Evolutionary conservation across 2,888 invertebrate genomes (phyloP), one percentile per base, ranked within the genome.

Genomic region (Eumacrocentrus americanus): DNA sequence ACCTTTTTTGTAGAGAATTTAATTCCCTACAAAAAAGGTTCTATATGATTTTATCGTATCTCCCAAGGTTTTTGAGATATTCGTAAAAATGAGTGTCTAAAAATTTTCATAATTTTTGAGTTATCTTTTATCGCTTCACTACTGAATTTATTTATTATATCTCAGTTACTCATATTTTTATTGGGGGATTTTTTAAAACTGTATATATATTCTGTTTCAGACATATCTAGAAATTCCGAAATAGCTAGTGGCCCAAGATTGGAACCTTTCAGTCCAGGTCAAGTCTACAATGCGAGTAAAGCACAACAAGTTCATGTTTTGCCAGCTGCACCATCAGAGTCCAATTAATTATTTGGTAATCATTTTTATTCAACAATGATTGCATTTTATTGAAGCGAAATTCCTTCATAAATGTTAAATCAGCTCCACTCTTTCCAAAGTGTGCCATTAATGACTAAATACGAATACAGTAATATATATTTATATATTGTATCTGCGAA

Each of bases 271-370:
- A 90, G 90, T 75, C 88, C 91, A 0, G 95, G 95, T 0, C 95
- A 97, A 81, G 92, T 97, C 16, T 97, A 95, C 83, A 95, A 96
- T 81, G 89, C 90, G 65, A 94, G 94, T 67, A 94, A 94, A 82
- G 94, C 94, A 59, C 89, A 89, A 77, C 96, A 96, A 81, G 90
- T 96, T 25, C 94, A 96, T 75, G 94, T 97, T 20, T 84, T 95
- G 67, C 85, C 80, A 67, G 75, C 80, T 50, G 72, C 71, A 51
- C 70, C 77, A 54, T 68, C 76, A 55, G 78, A 79, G 66, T 67
- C 68, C 74, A 61, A 73, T 67, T 29, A 7, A 57, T 12, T 18
- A 57, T 40, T 22, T 2, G 23, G n/a, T 37, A 22, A 37, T 9
- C 23, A n/a, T 22, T 46, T 46, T n/a, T n/a, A 46, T 46, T 46